phyloP scores from a whole-genome alignment of 2,797 vertebrate species.

The Hypotaenidia philippensis region DNA sequence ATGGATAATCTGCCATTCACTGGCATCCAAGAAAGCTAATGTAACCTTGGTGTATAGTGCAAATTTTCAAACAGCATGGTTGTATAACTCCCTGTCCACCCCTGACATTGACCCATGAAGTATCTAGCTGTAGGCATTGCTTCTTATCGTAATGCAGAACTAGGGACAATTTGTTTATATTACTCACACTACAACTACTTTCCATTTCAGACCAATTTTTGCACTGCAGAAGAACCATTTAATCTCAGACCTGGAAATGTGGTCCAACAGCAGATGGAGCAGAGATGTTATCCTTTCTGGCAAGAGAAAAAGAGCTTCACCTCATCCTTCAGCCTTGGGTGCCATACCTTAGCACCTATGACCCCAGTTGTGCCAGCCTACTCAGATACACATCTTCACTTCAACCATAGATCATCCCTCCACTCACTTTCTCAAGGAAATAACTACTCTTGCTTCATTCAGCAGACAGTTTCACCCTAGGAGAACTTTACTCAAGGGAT shows the following conservation, averaged over 20 bases:
- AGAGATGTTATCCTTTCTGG: neutral
- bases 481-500: neutral
- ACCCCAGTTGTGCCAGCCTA: neutral
- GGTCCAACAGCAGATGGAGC: neutral
- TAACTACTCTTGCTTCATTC: neutral
- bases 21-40: neutral
- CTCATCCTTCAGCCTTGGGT: neutral
- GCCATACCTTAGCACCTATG: neutral
- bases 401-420: neutral
- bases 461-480: neutral
- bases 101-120: neutral
- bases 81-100: neutral
- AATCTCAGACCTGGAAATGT: neutral
- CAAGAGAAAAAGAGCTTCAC: neutral
- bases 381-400: too few relatives aligned
- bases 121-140: neutral
- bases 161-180: neutral
- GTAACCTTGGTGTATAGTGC: neutral
- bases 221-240: neutral
- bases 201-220: neutral
- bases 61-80: neutral
- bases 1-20: neutral
- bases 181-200: neutral
- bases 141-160: neutral
- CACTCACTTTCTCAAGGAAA: fast-evolving